These are phyloP conservation scores for Peromyscus polionotus DNA, from an alignment of 2,113 vertebrate species.

Conservation along the genomic window DNA sequence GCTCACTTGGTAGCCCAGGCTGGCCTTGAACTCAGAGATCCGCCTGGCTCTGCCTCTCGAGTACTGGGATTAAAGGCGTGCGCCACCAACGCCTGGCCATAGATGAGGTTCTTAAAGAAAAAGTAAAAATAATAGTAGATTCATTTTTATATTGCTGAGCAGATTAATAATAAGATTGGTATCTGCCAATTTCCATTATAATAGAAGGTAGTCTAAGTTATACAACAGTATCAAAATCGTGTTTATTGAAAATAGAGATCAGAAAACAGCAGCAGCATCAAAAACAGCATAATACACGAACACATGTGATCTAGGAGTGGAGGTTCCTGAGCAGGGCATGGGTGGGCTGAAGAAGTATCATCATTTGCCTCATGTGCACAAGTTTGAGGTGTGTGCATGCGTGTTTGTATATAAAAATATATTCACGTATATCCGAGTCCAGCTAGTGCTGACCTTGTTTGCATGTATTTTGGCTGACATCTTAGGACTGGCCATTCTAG, in stretches of 20 bases:
- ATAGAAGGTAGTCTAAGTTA: not conserved
- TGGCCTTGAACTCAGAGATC: no score
- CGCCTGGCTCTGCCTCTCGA: no score
- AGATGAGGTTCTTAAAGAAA: not conserved
- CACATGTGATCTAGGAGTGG: no score
- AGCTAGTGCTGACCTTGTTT: not conserved
- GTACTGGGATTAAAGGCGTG: no score
- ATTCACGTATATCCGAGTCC: not conserved
- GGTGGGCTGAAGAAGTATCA: not conserved
- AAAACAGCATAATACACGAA: not conserved
- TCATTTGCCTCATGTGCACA: not conserved
- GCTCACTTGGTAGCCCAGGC: no score
- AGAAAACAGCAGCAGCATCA: not conserved
- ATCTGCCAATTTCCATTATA: not conserved
- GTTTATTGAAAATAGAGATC: not conserved
- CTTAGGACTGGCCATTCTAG: not conserved
- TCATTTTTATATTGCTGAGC: not conserved
- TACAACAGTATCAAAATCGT: not conserved
- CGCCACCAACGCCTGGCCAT: no score
- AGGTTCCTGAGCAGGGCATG: not conserved
- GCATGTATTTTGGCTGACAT: not conserved
- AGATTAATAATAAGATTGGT: not conserved
- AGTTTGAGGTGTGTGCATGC: not conserved
- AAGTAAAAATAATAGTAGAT: not conserved
- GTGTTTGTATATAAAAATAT: not conserved